Evolutionary conservation across 2,797 vertebrate genomes (phyloP).

Genomic region (Characodon lateralis): DNA sequence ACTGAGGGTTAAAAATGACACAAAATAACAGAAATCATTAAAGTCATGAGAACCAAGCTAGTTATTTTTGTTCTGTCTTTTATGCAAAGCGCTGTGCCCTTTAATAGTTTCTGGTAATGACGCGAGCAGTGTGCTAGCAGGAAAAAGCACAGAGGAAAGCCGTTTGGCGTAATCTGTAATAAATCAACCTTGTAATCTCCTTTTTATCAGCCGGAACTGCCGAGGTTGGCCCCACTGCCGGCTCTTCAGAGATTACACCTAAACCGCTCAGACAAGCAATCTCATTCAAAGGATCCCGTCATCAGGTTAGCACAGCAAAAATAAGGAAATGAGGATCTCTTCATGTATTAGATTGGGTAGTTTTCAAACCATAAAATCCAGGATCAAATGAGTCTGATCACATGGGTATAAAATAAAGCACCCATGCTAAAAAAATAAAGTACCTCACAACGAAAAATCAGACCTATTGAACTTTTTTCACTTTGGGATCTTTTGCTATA

Average conservation of each 20-base stretch:
- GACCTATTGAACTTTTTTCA: not conserved
- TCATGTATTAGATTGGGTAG: not conserved
- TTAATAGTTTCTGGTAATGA: constrained; percentile 6
- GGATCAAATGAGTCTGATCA: not conserved
- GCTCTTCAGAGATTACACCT: constrained; percentile 64
- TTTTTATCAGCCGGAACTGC: constrained; percentile 67
- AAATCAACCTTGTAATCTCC: constrained; percentile 76
- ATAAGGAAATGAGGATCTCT: constrained; percentile 13
- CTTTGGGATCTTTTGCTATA: not conserved
- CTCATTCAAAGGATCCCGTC: constrained; percentile 43
- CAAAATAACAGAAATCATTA: constrained; percentile 14
- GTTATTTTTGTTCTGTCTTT: constrained; percentile 7
- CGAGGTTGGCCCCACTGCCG: constrained; percentile 30
- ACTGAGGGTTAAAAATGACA: constrained; percentile 25
- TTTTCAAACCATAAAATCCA: not conserved
- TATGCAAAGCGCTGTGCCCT: not conserved
- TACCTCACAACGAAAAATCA: not conserved
- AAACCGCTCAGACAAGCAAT: constrained; percentile 52
- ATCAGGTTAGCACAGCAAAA: constrained; percentile 29
- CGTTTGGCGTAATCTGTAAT: constrained; percentile 65
- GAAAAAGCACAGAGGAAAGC: constrained; percentile 20
- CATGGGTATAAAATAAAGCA: not conserved
- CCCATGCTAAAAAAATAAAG: not conserved
- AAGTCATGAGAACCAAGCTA: constrained; percentile 2
- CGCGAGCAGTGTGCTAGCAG: not conserved